phyloP scores from a whole-genome alignment of 1,140 invertebrate species.

The Pseudobourletiella spinata region DNA sequence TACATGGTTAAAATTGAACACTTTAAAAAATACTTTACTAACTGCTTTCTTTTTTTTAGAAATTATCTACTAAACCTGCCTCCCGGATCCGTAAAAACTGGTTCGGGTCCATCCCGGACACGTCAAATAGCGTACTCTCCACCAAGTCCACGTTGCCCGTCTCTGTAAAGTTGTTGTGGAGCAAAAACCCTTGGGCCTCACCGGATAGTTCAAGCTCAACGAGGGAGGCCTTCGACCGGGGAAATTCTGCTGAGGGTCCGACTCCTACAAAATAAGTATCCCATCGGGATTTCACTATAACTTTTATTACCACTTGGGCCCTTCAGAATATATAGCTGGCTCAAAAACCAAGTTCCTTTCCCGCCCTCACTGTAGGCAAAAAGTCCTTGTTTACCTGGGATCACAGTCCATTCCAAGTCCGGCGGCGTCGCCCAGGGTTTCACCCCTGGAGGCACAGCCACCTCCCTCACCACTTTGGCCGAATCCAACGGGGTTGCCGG shows the following conservation, averaged over 20 bases:
- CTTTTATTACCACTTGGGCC: background rate
- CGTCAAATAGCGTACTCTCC: slow-evolving; percentile 17
- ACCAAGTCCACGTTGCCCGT: slow-evolving; percentile 24
- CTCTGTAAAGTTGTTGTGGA: slow-evolving; percentile 19
- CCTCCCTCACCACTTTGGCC: slow-evolving; percentile 40
- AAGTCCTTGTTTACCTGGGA: background rate
- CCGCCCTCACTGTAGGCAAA: too few species aligned
- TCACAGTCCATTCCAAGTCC: slow-evolving; percentile 1
- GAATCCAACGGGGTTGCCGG: slow-evolving; percentile 46
- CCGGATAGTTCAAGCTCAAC: slow-evolving; percentile 12
- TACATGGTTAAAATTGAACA: background rate
- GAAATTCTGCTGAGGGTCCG: slow-evolving; percentile 15
- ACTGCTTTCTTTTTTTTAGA: too few species aligned
- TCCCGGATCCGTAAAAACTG: slow-evolving; percentile 28
- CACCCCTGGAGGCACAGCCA: background rate
- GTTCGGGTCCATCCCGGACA: slow-evolving; percentile 7
- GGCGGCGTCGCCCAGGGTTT: slow-evolving; percentile 5
- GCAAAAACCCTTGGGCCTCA: slow-evolving; percentile 13
- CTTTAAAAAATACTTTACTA: too few species aligned
- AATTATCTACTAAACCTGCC: slow-evolving; percentile 16
- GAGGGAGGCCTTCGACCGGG: background rate
- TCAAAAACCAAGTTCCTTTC: too few species aligned
- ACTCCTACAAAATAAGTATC: slow-evolving; percentile 7
- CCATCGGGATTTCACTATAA: background rate
- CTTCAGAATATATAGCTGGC: too few species aligned